These are phyloP conservation scores for Acromyrmex echinatior DNA, from an alignment of 1,140 invertebrate genomes.

Conservation along the genomic window DNA sequence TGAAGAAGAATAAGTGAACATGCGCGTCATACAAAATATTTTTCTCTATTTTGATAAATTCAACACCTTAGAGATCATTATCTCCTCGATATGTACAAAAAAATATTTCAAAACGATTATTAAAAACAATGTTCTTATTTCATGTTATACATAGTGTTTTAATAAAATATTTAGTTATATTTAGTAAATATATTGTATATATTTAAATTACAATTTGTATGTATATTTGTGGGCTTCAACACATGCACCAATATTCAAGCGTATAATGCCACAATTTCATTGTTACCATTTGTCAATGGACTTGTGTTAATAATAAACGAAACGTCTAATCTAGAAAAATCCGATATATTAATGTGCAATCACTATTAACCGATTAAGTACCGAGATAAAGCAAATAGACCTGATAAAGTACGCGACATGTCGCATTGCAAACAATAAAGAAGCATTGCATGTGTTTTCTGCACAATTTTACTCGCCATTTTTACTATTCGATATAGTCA, in stretches of 20 bases:
- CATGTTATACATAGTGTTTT: background rate
- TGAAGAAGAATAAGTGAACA: slow-evolving; percentile 61
- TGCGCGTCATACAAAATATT: background rate
- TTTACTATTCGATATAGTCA: background rate
- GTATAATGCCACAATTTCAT: background rate
- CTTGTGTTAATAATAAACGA: background rate
- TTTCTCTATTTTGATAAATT: background rate
- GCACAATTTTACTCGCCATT: slow-evolving; percentile 16
- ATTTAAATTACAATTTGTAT: slow-evolving; percentile 12
- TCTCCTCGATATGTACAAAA: background rate
- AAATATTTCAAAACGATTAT: background rate
- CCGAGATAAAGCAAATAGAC: slow-evolving; percentile 31
- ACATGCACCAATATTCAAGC: background rate
- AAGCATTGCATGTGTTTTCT: background rate
- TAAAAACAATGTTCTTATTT: background rate
- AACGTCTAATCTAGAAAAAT: slow-evolving; percentile 17
- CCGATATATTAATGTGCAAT: slow-evolving; percentile 33
- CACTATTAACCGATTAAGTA: slow-evolving; percentile 17
- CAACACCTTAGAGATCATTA: background rate
- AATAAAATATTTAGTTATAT: slow-evolving; percentile 26
- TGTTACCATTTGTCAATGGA: background rate
- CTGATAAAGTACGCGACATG: slow-evolving; percentile 23
- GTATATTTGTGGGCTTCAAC: background rate
- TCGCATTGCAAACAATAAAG: background rate
- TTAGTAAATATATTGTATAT: background rate